These are phyloP conservation scores for Procapra przewalskii DNA, from an alignment of 2,113 vertebrate genomes.

Conservation along the genomic window DNA sequence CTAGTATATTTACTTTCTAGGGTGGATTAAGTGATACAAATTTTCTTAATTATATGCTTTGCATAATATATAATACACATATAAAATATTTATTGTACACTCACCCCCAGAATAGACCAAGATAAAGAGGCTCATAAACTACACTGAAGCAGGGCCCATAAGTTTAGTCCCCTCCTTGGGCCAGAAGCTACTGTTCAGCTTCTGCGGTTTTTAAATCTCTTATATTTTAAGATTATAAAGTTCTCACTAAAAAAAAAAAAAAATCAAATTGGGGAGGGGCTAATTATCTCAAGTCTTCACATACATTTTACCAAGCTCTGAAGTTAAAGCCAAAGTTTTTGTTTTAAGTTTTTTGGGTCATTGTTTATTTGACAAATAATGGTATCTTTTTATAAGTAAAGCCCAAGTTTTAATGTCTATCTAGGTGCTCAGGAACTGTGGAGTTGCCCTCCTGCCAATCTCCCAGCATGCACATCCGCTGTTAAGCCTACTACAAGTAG, in stretches of 20 bases:
- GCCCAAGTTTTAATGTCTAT: background rate
- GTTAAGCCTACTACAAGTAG: background rate
- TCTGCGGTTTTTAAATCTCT: slow-evolving; percentile 10
- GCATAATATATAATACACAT: slow-evolving; percentile 38
- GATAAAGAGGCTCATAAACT: slow-evolving; percentile 51
- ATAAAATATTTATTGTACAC: slow-evolving; percentile 49
- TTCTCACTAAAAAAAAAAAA: background rate
- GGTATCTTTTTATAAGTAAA: background rate
- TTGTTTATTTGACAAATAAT: background rate
- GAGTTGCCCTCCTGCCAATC: background rate
- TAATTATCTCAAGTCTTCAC: background rate
- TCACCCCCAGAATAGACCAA: slow-evolving; percentile 40
- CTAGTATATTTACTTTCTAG: slow-evolving; percentile 41
- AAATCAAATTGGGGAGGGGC: background rate
- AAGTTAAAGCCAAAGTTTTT: background rate
- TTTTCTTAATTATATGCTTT: slow-evolving; percentile 59
- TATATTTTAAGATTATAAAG: slow-evolving; percentile 42
- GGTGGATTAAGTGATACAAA: slow-evolving; percentile 53
- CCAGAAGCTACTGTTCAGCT: slow-evolving; percentile 16
- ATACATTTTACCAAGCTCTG: background rate
- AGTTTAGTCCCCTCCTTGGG: background rate
- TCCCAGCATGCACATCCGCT: background rate
- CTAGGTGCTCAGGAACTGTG: background rate
- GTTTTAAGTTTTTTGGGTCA: background rate
- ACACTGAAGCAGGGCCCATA: slow-evolving; percentile 8